Conservation (phyloP, 1,140 invertebrate genomes). For the Apocrypta bakeri region DNA sequence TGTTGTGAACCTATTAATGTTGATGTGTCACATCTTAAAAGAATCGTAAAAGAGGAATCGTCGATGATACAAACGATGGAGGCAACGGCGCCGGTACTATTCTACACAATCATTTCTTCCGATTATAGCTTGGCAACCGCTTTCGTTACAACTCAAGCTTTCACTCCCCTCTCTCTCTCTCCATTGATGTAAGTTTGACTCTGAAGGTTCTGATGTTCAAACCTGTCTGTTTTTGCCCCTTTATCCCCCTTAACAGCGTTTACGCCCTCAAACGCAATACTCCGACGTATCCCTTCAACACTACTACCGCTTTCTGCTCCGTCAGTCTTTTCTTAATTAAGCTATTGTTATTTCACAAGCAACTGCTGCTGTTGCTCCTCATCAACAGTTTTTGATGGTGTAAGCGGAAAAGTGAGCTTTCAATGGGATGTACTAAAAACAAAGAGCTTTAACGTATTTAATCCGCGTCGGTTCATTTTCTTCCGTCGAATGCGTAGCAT, state of each 20-base stretch:
- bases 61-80: too few species aligned
- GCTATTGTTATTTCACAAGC: neutral
- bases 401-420: neutral
- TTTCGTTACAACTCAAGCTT: neutral
- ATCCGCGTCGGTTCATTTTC: too few species aligned
- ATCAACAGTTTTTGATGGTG: neutral
- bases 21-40: too few species aligned
- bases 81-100: too few species aligned
- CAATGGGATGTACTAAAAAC: too few species aligned
- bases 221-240: neutral
- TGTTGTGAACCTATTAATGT: too few species aligned
- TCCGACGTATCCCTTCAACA: neutral
- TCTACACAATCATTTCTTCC: too few species aligned
- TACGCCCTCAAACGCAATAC: neutral
- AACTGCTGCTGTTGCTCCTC: neutral
- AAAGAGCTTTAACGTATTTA: too few species aligned
- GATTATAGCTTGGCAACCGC: too few species aligned
- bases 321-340: constrained; percentile 15
- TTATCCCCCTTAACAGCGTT: neutral
- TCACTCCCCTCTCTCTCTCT: neutral
- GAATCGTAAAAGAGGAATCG: too few species aligned
- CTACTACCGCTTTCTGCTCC: neutral
- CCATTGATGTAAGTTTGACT: neutral
- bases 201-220: neutral
- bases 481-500: too few species aligned